A percentile compares a stretch with the other conserved stretches of the same genome.
Evolutionary conservation across 1,140 invertebrate species (phyloP).

Genomic region (Triops cancriformis): DNA sequence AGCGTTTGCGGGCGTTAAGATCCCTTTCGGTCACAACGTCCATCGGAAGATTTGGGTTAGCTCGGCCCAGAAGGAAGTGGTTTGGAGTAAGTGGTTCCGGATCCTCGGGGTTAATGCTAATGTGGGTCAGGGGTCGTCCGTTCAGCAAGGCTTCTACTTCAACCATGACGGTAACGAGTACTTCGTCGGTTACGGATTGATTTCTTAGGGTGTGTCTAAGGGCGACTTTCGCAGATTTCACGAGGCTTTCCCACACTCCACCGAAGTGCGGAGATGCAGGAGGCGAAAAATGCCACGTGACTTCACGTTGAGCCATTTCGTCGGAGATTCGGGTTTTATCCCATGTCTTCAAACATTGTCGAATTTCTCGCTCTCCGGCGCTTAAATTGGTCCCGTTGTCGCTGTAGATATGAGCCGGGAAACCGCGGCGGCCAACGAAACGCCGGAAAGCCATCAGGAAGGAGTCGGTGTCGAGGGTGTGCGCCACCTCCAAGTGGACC

Average conservation of each 20-base stretch:
- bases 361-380: conserved; percentile 32
- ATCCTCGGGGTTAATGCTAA: not conserved
- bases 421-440: conserved; percentile 26
- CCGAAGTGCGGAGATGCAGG: conserved; percentile 37
- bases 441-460: conserved; percentile 25
- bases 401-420: conserved; percentile 20
- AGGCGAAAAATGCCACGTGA: conserved; percentile 37
- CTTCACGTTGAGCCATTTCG: conserved; percentile 19
- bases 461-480: conserved; percentile 26
- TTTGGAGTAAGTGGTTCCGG: not conserved
- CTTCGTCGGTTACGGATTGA: conserved; percentile 21
- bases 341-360: not conserved
- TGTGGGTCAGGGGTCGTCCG: conserved; percentile 22
- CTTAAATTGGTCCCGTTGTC: conserved; percentile 30
- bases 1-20: no score
- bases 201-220: conserved; percentile 30
- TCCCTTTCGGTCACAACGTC: no score
- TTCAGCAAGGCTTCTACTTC: conserved; percentile 27
- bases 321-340: not conserved
- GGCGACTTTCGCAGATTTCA: conserved; percentile 36
- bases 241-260: conserved; percentile 37
- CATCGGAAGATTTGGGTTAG: not conserved
- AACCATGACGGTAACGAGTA: conserved; percentile 17
- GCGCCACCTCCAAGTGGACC: conserved; percentile 31
- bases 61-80: not conserved